Percentiles rank a stretch among this genome's conserved stretches.
These are phyloP conservation scores for Leucoptera coffeella DNA, from an alignment of 2,888 invertebrate species.

Conservation along the genomic window DNA sequence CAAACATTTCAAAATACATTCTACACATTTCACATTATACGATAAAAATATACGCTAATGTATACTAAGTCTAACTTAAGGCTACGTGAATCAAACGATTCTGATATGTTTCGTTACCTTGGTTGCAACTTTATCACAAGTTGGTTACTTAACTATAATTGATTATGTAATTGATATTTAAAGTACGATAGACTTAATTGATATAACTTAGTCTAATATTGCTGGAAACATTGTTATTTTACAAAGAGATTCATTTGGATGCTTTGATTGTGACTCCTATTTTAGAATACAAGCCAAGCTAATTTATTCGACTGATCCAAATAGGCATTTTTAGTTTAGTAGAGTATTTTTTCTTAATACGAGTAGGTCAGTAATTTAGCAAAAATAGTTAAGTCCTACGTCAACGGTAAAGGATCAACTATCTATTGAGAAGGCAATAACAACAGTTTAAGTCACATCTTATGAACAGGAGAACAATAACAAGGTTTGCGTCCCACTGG, in stretches of 20 bases:
- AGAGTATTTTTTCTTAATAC: too few relatives aligned
- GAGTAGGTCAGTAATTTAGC: too few relatives aligned
- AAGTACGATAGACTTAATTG: constrained; percentile 36
- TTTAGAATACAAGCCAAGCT: too few relatives aligned
- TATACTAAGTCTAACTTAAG: constrained; percentile 14
- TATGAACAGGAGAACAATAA: constrained; percentile 25
- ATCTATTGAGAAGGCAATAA: constrained; percentile 19
- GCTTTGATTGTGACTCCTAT: too few relatives aligned
- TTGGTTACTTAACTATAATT: constrained; percentile 26
- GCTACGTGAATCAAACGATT: constrained; percentile 60
- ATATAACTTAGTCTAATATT: constrained; percentile 28
- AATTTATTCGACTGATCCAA: too few relatives aligned
- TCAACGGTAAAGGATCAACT: too few relatives aligned
- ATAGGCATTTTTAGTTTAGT: too few relatives aligned
- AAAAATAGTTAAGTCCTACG: too few relatives aligned
- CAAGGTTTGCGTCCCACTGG: constrained; percentile 4
- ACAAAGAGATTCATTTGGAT: too few relatives aligned
- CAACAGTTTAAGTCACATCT: constrained; percentile 20
- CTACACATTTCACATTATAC: constrained; percentile 20
- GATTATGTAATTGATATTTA: constrained; percentile 5
- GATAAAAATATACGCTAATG: constrained; percentile 12
- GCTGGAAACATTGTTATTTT: too few relatives aligned
- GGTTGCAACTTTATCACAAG: constrained; percentile 60
- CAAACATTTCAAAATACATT: too few relatives aligned
- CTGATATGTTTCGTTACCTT: constrained; percentile 70